phyloP scores from a whole-genome alignment of 2,888 invertebrate genomes.

The Mimachlamys varia region DNA sequence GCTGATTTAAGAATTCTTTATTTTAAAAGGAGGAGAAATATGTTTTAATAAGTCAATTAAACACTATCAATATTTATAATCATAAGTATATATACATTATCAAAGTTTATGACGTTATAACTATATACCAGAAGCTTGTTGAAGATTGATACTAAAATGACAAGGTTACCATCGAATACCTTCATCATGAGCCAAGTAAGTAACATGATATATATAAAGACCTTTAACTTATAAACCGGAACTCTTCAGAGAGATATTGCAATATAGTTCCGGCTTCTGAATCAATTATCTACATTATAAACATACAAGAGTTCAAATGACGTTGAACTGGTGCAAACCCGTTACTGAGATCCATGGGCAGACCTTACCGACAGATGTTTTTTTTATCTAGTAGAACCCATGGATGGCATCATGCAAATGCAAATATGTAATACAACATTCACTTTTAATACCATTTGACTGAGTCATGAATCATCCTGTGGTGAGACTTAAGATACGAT shows the following conservation, averaged over 20 bases:
- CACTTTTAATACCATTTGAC: slow-evolving; percentile 16
- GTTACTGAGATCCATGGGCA: not conserved
- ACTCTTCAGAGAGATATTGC: not conserved
- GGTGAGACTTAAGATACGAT: not conserved
- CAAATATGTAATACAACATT: slow-evolving; percentile 15
- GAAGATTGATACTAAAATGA: not conserved
- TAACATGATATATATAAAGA: not conserved
- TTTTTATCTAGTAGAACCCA: slow-evolving; percentile 15
- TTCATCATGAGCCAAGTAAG: not conserved
- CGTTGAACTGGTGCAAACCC: slow-evolving; percentile 32
- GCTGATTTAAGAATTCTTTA: too few relatives aligned
- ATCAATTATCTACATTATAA: slow-evolving; percentile 26
- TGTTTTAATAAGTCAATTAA: not conserved
- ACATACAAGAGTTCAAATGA: not conserved
- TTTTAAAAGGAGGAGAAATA: too few relatives aligned
- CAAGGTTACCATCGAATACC: not conserved
- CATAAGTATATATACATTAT: not conserved
- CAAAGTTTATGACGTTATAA: not conserved
- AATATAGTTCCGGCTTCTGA: not conserved
- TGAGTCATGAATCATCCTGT: not conserved
- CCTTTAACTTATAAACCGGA: not conserved
- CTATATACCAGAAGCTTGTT: not conserved
- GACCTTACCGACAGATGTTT: not conserved
- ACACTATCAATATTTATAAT: not conserved
- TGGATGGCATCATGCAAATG: slow-evolving; percentile 29